Conservation (phyloP, 2,888 invertebrate genomes). For the Cantharis flavilabris region DNA sequence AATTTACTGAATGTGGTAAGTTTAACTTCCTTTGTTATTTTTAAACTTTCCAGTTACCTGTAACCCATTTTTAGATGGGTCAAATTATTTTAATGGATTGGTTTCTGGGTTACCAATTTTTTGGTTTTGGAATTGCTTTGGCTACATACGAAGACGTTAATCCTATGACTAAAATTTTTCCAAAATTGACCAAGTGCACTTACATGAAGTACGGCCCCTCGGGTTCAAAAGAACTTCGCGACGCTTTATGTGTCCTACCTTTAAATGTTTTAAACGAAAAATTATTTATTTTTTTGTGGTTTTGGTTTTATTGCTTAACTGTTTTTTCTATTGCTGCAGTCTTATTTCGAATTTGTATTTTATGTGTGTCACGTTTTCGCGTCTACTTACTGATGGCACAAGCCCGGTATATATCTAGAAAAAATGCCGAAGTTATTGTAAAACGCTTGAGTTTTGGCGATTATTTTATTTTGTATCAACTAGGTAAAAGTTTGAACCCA, state of each 20-base stretch:
- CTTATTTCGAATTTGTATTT: constrained; percentile 65
- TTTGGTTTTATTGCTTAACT: constrained; percentile 72
- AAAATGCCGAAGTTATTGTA: constrained; percentile 57
- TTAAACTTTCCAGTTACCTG: background rate
- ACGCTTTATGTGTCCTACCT: constrained; percentile 75
- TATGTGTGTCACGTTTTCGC: constrained; percentile 63
- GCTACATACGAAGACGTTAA: constrained; percentile 54
- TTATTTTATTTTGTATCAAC: constrained; percentile 77
- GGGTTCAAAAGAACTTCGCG: constrained; percentile 61
- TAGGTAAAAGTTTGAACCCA: constrained; percentile 78
- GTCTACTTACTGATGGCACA: constrained; percentile 66
- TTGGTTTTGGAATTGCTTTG: constrained; percentile 63
- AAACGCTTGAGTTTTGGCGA: constrained; percentile 67
- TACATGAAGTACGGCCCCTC: constrained; percentile 64
- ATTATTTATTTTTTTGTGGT: constrained; percentile 74
- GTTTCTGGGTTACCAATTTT: constrained; percentile 67
- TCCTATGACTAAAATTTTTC: constrained; percentile 72
- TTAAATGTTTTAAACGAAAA: constrained; percentile 82
- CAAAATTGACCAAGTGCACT: constrained; percentile 70
- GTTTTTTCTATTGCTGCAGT: constrained; percentile 66
- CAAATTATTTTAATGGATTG: constrained; percentile 72
- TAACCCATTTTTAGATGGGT: constrained; percentile 54
- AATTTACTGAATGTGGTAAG: constrained; percentile 77
- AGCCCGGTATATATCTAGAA: constrained; percentile 60
- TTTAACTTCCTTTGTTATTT: constrained; percentile 24